These are phyloP conservation scores for Stenchaetothrips biformis DNA, from an alignment of 2,888 invertebrate genomes.

Conservation along the genomic window DNA sequence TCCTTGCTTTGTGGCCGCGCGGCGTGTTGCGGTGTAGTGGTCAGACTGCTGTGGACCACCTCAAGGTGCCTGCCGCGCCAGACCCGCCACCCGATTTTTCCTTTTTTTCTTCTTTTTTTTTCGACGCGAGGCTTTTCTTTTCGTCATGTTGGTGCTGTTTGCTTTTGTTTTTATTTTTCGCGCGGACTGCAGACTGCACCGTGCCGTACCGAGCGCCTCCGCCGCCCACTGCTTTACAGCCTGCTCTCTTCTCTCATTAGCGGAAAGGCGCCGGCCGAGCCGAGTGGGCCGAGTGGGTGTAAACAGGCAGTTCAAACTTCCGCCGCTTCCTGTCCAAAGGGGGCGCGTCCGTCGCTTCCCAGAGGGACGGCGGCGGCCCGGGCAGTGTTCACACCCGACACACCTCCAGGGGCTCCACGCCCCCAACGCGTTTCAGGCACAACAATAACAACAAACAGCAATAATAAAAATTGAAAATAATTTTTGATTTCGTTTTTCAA, in stretches of 20 bases:
- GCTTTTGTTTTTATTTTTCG: neutral
- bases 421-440: too few species aligned
- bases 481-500: too few species aligned
- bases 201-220: neutral
- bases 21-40: neutral
- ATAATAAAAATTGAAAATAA: too few species aligned
- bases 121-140: neutral
- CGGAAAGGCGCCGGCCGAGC: neutral
- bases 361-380: too few species aligned
- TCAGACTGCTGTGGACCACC: neutral
- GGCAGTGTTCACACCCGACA: too few species aligned
- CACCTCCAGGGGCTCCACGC: too few species aligned
- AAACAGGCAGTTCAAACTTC: conserved; percentile 1
- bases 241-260: neutral
- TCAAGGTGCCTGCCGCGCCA: neutral
- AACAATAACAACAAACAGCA: too few species aligned
- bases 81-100: neutral
- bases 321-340: neutral
- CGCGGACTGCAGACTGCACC: neutral
- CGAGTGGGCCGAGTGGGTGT: neutral
- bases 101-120: neutral
- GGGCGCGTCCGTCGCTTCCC: too few species aligned
- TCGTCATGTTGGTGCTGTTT: neutral
- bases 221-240: neutral
- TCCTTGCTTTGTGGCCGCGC: conserved; percentile 3